Evolutionary conservation across 2,113 vertebrate genomes (phyloP).

Genomic region (Pheucticus melanocephalus): DNA sequence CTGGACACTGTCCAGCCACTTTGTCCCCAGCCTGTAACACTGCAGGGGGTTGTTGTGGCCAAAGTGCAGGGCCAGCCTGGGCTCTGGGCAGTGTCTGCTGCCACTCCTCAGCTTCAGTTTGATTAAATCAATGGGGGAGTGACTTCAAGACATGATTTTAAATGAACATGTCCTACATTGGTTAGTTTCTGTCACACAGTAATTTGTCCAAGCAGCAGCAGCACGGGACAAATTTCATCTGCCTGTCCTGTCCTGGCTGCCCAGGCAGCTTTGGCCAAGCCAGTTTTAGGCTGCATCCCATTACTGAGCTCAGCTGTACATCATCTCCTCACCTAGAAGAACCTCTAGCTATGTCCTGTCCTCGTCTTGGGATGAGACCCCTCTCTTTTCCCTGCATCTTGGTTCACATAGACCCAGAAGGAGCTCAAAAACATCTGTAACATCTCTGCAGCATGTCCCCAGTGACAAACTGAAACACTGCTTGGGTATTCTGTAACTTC

Average conservation of each 20-base stretch:
- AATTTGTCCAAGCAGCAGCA: background rate
- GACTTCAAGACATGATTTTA: background rate
- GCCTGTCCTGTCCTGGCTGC: background rate
- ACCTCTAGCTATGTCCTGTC: background rate
- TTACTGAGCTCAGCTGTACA: background rate
- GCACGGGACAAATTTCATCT: background rate
- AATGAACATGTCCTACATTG: background rate
- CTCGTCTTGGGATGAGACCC: background rate
- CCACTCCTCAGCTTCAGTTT: background rate
- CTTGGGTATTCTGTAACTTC: background rate
- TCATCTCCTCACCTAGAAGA: background rate
- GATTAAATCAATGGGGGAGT: background rate
- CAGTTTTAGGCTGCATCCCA: background rate
- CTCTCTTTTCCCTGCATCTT: background rate
- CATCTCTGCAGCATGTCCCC: background rate
- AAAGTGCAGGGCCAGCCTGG: background rate
- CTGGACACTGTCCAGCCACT: background rate
- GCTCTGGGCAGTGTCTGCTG: background rate
- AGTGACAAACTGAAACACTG: background rate
- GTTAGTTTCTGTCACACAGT: background rate
- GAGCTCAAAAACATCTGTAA: background rate
- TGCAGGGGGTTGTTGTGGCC: background rate
- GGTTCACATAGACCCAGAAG: background rate
- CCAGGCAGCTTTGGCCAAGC: background rate
- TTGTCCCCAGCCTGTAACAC: background rate